phyloP scores from a whole-genome alignment of 2,797 vertebrate genomes.

The Cuniculus paca region DNA sequence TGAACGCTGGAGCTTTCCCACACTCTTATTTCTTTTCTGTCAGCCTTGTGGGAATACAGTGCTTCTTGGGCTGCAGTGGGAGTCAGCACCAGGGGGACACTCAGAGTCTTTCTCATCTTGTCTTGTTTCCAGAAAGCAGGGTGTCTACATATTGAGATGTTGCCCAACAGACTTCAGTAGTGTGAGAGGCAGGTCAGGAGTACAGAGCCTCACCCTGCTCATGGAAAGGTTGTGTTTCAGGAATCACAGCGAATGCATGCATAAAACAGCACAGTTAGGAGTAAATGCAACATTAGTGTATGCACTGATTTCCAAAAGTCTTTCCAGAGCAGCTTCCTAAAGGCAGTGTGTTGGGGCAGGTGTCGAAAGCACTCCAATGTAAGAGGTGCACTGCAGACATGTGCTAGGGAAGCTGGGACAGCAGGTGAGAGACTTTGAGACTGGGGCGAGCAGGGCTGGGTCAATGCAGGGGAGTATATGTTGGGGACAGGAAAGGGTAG shows the following conservation, averaged over 20 bases:
- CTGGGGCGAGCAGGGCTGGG: background rate
- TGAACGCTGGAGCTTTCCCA: conserved; percentile 53
- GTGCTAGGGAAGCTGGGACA: background rate
- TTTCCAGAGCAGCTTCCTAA: background rate
- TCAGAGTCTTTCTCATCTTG: background rate
- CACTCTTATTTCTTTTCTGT: background rate
- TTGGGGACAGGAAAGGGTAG: background rate
- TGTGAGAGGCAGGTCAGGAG: background rate
- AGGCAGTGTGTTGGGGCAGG: background rate
- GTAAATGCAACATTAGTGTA: background rate
- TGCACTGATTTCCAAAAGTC: background rate
- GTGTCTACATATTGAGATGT: background rate
- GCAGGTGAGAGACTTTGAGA: background rate
- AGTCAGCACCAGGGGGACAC: background rate
- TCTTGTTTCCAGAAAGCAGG: background rate
- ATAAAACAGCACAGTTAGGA: background rate
- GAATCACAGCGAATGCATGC: background rate
- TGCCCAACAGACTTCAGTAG: background rate
- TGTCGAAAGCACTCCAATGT: background rate
- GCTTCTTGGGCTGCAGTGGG: background rate
- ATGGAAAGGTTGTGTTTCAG: background rate
- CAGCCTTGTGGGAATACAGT: background rate
- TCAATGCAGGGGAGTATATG: too few species aligned
- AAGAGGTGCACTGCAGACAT: background rate
- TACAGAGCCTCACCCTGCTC: background rate